phyloP scores from a whole-genome alignment of 2,888 invertebrate species.

The Cataglyphis cursor region DNA sequence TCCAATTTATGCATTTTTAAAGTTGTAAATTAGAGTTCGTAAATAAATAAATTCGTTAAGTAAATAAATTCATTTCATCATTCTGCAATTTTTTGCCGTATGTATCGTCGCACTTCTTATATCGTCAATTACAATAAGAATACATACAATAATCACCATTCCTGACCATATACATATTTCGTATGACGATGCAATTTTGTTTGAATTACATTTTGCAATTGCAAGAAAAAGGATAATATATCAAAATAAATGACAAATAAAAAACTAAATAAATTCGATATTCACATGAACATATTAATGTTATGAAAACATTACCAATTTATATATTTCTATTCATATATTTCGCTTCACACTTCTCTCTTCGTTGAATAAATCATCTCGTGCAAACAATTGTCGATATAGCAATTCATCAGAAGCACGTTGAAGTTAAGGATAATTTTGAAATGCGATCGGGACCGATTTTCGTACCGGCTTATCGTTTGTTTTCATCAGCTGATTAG shows the following conservation, averaged over 20 bases:
- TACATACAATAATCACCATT: background rate
- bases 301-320: too few relatives aligned
- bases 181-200: background rate
- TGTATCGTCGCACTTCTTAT: background rate
- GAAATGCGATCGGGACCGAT: background rate
- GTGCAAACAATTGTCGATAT: background rate
- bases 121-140: background rate
- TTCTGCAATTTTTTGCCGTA: background rate
- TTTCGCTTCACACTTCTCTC: too few relatives aligned
- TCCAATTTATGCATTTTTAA: background rate
- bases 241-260: background rate
- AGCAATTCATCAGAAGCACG: background rate
- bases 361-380: background rate
- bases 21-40: background rate
- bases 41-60: background rate
- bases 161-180: background rate
- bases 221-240: background rate
- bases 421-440: background rate
- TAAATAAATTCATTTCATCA: background rate
- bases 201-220: background rate
- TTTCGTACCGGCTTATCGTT: background rate
- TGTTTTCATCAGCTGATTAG: conserved; percentile 22
- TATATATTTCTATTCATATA: too few relatives aligned
- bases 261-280: background rate
- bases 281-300: too few relatives aligned